phyloP scores from a whole-genome alignment of 2,888 invertebrate genomes.

The Pantelozetes paolii region DNA sequence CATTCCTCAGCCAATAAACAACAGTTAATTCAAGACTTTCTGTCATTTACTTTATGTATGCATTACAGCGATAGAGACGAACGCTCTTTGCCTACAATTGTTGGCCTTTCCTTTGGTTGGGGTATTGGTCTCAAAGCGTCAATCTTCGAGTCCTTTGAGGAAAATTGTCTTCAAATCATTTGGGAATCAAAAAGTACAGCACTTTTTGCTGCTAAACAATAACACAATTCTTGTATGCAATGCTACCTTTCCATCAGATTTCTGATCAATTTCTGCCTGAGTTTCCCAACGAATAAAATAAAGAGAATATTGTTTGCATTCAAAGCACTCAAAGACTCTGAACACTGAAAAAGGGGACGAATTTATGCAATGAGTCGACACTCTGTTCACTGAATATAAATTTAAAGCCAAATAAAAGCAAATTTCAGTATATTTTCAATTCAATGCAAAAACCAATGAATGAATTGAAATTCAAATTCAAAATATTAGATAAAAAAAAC shows the following conservation, averaged over 20 bases:
- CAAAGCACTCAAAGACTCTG: conserved; percentile 10
- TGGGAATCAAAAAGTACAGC: conserved; percentile 19
- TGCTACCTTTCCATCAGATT: conserved; percentile 25
- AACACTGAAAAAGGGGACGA: neutral
- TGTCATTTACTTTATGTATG: conserved; percentile 23
- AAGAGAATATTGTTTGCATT: conserved; percentile 29
- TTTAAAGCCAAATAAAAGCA: conserved; percentile 18
- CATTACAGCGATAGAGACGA: conserved; percentile 15
- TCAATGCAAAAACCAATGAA: neutral
- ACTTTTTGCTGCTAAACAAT: conserved; percentile 23
- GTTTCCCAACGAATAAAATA: conserved; percentile 17
- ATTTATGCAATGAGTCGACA: conserved; percentile 26
- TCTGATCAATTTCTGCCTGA: conserved; percentile 16
- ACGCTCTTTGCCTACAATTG: neutral
- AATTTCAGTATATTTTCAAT: conserved; percentile 16
- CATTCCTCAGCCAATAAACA: conserved; percentile 16
- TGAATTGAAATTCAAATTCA: conserved; percentile 7
- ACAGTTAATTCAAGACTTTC: conserved; percentile 23
- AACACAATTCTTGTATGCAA: neutral
- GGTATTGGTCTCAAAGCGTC: conserved; percentile 12
- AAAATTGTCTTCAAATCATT: conserved; percentile 14
- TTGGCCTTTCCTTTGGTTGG: neutral
- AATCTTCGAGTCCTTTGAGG: conserved; percentile 23
- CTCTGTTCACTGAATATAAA: conserved; percentile 26
- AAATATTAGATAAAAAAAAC: neutral